Percentiles rank a stretch among this genome's conserved stretches.
Conservation (phyloP, 2,888 invertebrate species). For the Neuroscelio doddi region DNA sequence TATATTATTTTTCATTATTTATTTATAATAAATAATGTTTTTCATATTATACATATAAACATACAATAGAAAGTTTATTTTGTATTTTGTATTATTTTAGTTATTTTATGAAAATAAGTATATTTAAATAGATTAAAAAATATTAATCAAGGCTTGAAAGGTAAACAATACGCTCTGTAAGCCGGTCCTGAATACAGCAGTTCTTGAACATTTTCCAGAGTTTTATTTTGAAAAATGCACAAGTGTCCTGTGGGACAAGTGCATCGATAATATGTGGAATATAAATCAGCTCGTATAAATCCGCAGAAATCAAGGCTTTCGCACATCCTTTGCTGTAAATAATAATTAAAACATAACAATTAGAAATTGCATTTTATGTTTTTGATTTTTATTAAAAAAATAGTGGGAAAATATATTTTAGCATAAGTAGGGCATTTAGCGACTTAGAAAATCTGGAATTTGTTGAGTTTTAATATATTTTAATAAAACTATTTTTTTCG, state of each 20-base stretch:
- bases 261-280: conserved; percentile 78
- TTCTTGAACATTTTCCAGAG: conserved; percentile 73
- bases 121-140: too few relatives aligned
- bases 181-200: conserved; percentile 75
- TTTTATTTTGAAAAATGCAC: conserved; percentile 75
- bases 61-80: too few relatives aligned
- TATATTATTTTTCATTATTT: too few relatives aligned
- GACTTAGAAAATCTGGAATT: too few relatives aligned
- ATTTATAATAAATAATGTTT: too few relatives aligned
- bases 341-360: conserved; percentile 7
- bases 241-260: conserved; percentile 77
- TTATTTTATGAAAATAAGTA: too few relatives aligned
- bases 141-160: conserved; percentile 7
- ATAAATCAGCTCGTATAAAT: conserved; percentile 75
- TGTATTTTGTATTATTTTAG: too few relatives aligned
- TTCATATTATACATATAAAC: too few relatives aligned
- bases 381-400: neutral
- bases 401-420: conserved; percentile 2
- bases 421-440: too few relatives aligned
- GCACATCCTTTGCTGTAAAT: conserved; percentile 73
- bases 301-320: conserved; percentile 77
- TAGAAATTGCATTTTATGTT: neutral
- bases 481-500: too few relatives aligned
- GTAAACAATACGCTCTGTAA: conserved; percentile 75
- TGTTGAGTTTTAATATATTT: too few relatives aligned